phyloP scores from a whole-genome alignment of 2,888 invertebrate genomes.

The Lithosia quadra region DNA sequence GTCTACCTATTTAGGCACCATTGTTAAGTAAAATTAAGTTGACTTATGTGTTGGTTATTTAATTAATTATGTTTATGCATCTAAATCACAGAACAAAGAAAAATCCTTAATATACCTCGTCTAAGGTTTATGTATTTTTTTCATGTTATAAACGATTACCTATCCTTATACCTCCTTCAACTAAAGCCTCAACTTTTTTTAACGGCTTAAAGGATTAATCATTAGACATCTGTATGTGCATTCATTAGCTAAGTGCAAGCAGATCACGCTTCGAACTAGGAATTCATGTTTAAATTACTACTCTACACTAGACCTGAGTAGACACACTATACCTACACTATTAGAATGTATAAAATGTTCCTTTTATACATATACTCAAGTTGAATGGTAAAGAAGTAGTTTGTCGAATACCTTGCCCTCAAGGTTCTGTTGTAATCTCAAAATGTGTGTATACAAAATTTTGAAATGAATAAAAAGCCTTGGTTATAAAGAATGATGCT shows the following conservation, averaged over 20 bases:
- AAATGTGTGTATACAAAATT: not conserved
- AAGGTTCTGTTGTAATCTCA: not conserved
- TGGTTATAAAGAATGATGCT: too few species aligned
- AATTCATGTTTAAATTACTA: conserved; percentile 1
- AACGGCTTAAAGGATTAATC: not conserved
- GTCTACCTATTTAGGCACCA: too few species aligned
- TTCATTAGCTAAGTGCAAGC: not conserved
- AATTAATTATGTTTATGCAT: too few species aligned
- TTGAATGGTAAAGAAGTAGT: not conserved
- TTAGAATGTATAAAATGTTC: conserved; percentile 19
- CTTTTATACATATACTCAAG: conserved; percentile 1
- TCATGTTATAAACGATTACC: too few species aligned
- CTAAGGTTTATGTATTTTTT: too few species aligned
- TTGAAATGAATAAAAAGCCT: not conserved
- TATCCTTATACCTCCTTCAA: too few species aligned
- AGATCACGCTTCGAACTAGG: not conserved
- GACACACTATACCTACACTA: not conserved
- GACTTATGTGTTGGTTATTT: too few species aligned
- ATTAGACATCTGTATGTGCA: conserved; percentile 5
- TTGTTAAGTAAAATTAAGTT: too few species aligned
- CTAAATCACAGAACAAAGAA: too few species aligned
- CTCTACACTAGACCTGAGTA: conserved; percentile 10
- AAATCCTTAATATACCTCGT: too few species aligned
- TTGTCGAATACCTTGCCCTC: not conserved
- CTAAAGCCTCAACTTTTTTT: not conserved